Conservation (phyloP, 2,113 vertebrate species). For the Odocoileus hemionus region DNA sequence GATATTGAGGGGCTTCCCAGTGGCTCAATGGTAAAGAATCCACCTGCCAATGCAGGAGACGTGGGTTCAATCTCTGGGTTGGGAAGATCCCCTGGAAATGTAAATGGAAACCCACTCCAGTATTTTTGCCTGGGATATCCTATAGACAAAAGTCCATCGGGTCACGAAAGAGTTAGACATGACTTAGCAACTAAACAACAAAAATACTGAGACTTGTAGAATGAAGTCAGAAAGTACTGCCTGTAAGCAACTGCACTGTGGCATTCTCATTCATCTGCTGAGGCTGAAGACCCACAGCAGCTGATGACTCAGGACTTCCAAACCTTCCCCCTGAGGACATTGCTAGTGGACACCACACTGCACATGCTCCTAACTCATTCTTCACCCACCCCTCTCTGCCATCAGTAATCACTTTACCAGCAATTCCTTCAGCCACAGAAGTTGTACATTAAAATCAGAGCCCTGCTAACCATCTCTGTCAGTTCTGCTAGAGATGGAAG, state of each 20-base stretch:
- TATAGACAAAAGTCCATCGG: background rate
- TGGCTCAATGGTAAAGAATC: background rate
- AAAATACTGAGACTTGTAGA: background rate
- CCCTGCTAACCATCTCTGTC: background rate
- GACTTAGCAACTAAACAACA: background rate
- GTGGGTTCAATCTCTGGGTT: background rate
- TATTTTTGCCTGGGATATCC: background rate
- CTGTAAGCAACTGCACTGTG: background rate
- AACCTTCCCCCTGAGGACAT: background rate
- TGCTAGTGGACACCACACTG: background rate
- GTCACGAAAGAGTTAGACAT: background rate
- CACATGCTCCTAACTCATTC: background rate
- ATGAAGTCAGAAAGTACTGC: background rate
- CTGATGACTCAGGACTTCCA: background rate
- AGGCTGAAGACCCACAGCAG: background rate
- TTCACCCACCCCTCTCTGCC: background rate
- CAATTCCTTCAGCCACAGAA: background rate
- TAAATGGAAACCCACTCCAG: background rate
- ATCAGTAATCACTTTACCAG: background rate
- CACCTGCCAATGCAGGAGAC: background rate
- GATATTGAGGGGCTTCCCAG: background rate
- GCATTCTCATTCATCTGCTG: background rate
- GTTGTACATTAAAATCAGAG: background rate
- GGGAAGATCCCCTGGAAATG: background rate
- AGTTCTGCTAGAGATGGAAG: background rate